phyloP scores from a whole-genome alignment of 2,113 vertebrate genomes.

The Axis porcinus region DNA sequence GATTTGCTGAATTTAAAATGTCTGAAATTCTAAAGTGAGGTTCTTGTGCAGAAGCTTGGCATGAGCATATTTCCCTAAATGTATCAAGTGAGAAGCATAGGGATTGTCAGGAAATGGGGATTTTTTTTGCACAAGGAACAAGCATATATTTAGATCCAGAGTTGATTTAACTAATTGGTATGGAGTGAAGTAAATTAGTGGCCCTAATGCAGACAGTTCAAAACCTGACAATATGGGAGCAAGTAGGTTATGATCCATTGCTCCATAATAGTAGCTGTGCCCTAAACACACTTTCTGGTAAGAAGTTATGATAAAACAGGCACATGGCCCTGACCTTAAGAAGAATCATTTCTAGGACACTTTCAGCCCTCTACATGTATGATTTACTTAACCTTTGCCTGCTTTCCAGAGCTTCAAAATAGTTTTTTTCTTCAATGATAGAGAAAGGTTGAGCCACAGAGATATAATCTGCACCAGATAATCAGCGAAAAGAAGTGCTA shows the following conservation, averaged over 20 bases:
- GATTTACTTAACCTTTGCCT: constrained; percentile 47
- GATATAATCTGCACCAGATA: constrained; percentile 8
- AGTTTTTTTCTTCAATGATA: neutral
- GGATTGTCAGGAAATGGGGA: constrained; percentile 23
- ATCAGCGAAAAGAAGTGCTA: constrained; percentile 27
- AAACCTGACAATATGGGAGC: neutral
- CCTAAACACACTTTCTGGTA: neutral
- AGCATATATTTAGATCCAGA: constrained; percentile 40
- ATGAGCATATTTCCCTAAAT: constrained; percentile 13
- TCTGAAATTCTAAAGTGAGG: constrained; percentile 47
- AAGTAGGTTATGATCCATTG: neutral
- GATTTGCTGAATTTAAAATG: constrained; percentile 34
- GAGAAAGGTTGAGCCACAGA: constrained; percentile 42
- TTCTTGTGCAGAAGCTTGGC: constrained; percentile 4
- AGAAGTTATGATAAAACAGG: constrained; percentile 26
- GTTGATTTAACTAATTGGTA: constrained; percentile 40
- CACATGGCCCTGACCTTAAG: constrained; percentile 28
- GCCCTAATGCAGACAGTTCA: constrained; percentile 37
- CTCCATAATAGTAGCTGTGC: neutral
- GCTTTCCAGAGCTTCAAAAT: constrained; percentile 11
- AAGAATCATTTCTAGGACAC: constrained; percentile 31
- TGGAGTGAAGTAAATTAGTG: constrained; percentile 49
- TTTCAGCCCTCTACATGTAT: constrained; percentile 4
- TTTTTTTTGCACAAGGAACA: constrained; percentile 27
- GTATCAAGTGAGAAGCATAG: constrained; percentile 2